Evolutionary conservation across 2,797 vertebrate species (phyloP).

Genomic region (Eidolon dupreanum): DNA sequence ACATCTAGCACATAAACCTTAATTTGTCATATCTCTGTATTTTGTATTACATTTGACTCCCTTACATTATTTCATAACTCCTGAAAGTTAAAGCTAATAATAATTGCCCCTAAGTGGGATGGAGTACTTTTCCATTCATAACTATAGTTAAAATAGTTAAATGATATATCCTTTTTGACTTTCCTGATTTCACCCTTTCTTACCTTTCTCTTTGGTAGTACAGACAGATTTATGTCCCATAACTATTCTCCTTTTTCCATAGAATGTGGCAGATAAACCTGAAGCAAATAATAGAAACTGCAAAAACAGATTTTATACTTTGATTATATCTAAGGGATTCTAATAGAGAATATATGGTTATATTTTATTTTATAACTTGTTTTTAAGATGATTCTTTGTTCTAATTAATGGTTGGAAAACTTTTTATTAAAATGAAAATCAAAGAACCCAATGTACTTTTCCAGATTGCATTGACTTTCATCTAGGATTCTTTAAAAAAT

Average conservation of each 20-base stretch:
- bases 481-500: neutral
- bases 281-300: neutral
- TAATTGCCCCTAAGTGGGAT: neutral
- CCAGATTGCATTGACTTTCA: neutral
- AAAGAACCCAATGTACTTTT: neutral
- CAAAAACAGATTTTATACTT: neutral
- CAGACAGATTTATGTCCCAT: neutral
- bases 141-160: neutral
- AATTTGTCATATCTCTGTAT: neutral
- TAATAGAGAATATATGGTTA: neutral
- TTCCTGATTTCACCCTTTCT: neutral
- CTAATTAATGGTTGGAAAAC: neutral
- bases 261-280: neutral
- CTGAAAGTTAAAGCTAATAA: neutral
- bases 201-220: neutral
- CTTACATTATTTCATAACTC: conserved; percentile 12
- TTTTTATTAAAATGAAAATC: conserved; percentile 33
- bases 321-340: neutral
- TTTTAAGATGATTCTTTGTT: neutral
- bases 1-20: neutral
- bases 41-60: neutral
- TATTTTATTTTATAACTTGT: neutral
- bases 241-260: neutral
- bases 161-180: neutral
- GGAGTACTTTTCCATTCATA: neutral